A percentile compares a stretch with the other conserved stretches of the same genome.
These are phyloP conservation scores for Aleadryas rufinucha DNA, from an alignment of 2,113 vertebrate genomes.

Conservation along the genomic window DNA sequence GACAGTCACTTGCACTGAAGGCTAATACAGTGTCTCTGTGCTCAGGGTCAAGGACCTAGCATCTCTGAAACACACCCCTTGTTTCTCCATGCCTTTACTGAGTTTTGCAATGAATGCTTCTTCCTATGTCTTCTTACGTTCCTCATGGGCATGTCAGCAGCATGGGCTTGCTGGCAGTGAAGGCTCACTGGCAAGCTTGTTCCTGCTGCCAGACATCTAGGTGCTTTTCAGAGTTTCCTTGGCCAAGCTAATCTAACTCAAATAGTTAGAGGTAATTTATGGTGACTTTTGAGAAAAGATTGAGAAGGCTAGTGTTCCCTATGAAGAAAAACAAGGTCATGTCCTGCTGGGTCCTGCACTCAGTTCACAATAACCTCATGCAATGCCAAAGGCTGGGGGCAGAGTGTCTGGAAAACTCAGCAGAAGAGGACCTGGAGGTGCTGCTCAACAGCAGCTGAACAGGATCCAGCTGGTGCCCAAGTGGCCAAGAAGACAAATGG, in stretches of 20 bases:
- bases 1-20: background rate
- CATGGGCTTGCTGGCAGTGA: background rate
- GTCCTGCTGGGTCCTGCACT: background rate
- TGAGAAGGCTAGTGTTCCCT: background rate
- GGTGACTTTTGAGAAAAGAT: background rate
- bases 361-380: background rate
- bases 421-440: background rate
- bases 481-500: background rate
- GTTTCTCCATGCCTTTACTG: background rate
- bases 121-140: fast-evolving
- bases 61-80: background rate
- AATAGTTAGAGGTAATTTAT: background rate
- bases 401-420: background rate
- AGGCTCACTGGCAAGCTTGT: background rate
- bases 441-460: background rate
- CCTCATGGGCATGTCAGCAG: background rate
- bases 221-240: background rate
- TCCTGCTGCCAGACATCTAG: background rate
- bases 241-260: background rate
- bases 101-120: background rate
- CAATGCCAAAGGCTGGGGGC: background rate
- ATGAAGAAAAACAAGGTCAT: background rate
- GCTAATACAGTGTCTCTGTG: background rate
- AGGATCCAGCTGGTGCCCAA: fast-evolving
- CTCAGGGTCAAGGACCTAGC: background rate